Base-by-base conservation (phyloP, 2,888 invertebrate species). In the Metallyticus violacea region DNA sequence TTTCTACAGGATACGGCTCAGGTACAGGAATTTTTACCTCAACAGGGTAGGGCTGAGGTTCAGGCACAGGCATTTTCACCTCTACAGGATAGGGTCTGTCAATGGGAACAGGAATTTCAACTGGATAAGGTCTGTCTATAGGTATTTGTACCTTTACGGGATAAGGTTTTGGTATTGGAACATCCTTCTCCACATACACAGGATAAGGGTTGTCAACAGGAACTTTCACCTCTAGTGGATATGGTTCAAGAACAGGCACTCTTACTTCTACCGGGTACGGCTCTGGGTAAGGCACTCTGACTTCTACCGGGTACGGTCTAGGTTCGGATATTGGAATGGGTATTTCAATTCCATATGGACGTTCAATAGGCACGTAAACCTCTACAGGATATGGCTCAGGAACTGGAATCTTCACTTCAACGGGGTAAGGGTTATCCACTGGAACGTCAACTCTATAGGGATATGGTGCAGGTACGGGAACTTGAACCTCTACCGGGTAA, bases 301-400 rank as follows among this genome's bases (percentile, higher is more conserved):
- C 91, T 15, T 85, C 26, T 2, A 85, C 26, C 7, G 94, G 93
- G 91, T 94, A 95, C 2, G 95, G 94, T 90, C 94, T 94, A 90
- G 94, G 94, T 0, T 95, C 94, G 76, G 86, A 83, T 1, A 88
- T 26, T 95, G 95, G 91, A 95, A 96, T 28, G 96, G 96, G 7
- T 93, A 94, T 25, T 96, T 95, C 77, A 7, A 96, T 96, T 90
- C 96, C 96, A 91, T 95, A 95, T 87, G 96, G 96, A 91, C 95
- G 94, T 91, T 96, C 96, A 29, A 94, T 94, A 2, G 94, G 94
- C 0, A 94, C 93, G 85, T 95, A 93, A 6, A 95, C 95, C 89
- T 89, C 81, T 15, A 85, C 81, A 76, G 62, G 80, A 25, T 85
- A 85, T 6, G 85, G 85, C 1, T 80, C 26, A 86, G 94, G 93